A percentile compares a stretch with the other conserved stretches of the same genome.
These are phyloP conservation scores for Micronycteris hirsuta DNA, from an alignment of 2,113 vertebrate genomes.

Conservation along the genomic window DNA sequence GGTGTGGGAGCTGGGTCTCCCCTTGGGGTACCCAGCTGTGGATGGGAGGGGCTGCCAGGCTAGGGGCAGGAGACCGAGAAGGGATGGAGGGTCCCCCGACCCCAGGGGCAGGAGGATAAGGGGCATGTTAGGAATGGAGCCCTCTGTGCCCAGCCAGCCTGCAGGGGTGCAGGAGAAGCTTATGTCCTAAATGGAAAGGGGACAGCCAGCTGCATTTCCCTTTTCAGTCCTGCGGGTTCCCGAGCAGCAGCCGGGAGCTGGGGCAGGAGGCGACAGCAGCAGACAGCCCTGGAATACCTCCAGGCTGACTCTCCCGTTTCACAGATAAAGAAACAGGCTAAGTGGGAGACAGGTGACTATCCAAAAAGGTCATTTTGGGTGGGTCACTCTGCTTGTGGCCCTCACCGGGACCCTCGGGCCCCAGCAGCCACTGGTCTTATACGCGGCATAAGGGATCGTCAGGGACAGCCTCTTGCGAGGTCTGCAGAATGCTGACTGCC, in stretches of 20 bases:
- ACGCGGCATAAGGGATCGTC: no score
- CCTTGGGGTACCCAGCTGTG: fast-evolving
- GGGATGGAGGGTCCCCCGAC: not conserved
- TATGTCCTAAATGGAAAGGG: fast-evolving
- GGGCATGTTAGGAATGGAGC: fast-evolving
- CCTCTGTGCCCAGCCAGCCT: not conserved
- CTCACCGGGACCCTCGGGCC: not conserved
- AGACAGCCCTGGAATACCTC: not conserved
- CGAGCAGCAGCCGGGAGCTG: no score
- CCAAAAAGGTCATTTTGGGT: not conserved
- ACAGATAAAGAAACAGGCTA: not conserved
- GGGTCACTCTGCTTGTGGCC: not conserved
- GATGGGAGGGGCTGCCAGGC: not conserved
- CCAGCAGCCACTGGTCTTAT: no score
- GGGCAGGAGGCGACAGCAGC: fast-evolving
- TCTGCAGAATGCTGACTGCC: not conserved
- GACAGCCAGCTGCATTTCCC: fast-evolving
- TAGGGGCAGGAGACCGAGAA: fast-evolving
- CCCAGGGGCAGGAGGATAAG: not conserved
- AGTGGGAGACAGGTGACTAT: fast-evolving
- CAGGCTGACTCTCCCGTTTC: not conserved
- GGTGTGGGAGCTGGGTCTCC: not conserved
- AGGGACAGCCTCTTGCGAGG: fast-evolving
- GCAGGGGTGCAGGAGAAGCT: not conserved
- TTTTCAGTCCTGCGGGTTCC: not conserved